Percentiles rank a stretch among this genome's conserved stretches.
Conservation (phyloP, 2,113 vertebrate genomes). For the Larimichthys crocea region DNA sequence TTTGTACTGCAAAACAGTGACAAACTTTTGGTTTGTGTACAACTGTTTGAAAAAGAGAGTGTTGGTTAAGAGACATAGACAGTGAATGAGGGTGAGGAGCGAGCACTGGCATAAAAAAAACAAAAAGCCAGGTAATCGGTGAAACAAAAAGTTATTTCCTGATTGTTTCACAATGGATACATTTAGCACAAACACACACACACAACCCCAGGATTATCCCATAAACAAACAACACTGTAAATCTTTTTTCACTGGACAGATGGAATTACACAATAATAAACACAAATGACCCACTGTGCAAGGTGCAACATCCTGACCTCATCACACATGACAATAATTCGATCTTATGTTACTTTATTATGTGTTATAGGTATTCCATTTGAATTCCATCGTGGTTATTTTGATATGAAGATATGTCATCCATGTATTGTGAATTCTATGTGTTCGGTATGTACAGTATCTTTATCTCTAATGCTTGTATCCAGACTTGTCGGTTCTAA, state of each 20-base stretch:
- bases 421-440: neutral
- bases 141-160: no score
- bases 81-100: no score
- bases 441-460: neutral
- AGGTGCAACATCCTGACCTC: neutral
- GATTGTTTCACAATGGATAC: no score
- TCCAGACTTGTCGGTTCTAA: neutral
- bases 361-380: neutral
- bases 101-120: no score
- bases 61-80: no score
- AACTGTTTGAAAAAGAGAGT: no score
- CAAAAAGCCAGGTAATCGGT: no score
- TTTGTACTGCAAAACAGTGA: no score
- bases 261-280: neutral
- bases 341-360: neutral
- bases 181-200: no score
- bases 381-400: neutral
- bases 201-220: no score
- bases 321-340: neutral
- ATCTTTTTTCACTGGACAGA: neutral
- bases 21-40: no score
- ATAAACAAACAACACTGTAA: neutral
- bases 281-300: neutral
- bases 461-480: neutral
- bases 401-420: no score